Conservation (phyloP, 2,888 invertebrate genomes). For the Agriopis leucophaearia region DNA sequence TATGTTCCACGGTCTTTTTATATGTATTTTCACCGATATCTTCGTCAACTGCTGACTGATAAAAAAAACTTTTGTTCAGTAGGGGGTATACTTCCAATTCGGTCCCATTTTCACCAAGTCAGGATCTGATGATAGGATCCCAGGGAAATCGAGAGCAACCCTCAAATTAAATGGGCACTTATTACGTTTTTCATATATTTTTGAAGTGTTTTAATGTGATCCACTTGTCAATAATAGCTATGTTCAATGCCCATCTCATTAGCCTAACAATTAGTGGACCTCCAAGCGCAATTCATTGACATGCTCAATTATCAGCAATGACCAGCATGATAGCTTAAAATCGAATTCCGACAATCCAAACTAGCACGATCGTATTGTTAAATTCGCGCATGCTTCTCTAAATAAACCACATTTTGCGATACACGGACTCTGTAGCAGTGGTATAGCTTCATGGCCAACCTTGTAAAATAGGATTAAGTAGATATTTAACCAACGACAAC, state of each 20-base stretch:
- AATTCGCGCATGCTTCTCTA: constrained; percentile 40
- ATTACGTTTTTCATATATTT: too few relatives aligned
- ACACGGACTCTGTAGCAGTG: background rate
- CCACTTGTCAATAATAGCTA: background rate
- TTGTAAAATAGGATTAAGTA: background rate
- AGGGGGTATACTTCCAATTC: too few relatives aligned
- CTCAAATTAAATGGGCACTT: too few relatives aligned
- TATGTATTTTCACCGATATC: too few relatives aligned
- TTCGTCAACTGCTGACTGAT: too few relatives aligned
- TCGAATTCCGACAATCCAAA: constrained; percentile 14
- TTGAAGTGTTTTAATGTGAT: too few relatives aligned
- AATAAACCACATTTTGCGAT: constrained; percentile 38
- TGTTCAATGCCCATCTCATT: background rate
- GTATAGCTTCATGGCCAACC: background rate
- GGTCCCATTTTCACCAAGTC: too few relatives aligned
- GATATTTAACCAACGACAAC: too few relatives aligned
- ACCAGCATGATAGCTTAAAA: constrained; percentile 20
- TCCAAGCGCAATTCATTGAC: constrained; percentile 13
- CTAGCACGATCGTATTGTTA: constrained; percentile 34
- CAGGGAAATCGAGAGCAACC: too few relatives aligned
- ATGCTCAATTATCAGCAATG: constrained; percentile 17
- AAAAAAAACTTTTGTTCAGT: too few relatives aligned
- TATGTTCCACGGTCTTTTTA: too few relatives aligned
- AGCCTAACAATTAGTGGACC: background rate
- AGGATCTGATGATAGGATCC: too few relatives aligned